Conservation (phyloP, 1,140 invertebrate genomes). For the Stenopsyche tienmushanensis region DNA sequence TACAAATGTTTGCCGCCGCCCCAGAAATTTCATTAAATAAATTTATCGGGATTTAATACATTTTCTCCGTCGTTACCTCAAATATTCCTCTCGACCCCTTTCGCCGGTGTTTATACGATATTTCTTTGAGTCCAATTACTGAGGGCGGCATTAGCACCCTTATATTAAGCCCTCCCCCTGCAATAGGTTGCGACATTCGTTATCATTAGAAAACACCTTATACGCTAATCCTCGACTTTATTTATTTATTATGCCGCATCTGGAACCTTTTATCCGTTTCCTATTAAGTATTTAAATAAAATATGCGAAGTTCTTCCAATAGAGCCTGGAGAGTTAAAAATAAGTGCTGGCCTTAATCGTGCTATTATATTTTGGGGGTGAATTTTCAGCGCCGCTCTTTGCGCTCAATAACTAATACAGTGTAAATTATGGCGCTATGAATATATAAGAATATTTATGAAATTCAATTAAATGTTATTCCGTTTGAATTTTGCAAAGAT, state of each 20-base stretch:
- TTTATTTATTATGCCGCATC: background rate
- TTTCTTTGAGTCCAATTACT: slow-evolving; percentile 25
- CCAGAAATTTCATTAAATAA: slow-evolving; percentile 24
- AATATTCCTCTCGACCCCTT: slow-evolving; percentile 4
- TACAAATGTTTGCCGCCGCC: slow-evolving; percentile 16
- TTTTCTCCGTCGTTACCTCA: slow-evolving; percentile 23
- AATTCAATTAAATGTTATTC: too few relatives aligned
- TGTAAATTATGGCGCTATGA: too few relatives aligned
- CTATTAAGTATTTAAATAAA: too few relatives aligned
- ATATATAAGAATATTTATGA: too few relatives aligned
- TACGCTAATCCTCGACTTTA: slow-evolving; percentile 1
- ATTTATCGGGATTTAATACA: slow-evolving; percentile 28
- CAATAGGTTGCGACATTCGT: slow-evolving; percentile 2
- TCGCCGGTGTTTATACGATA: slow-evolving; percentile 16
- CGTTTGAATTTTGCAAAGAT: too few relatives aligned
- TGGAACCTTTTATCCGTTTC: background rate
- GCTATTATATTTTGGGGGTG: too few relatives aligned
- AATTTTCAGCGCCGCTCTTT: too few relatives aligned
- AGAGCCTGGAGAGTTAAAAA: too few relatives aligned
- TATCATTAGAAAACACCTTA: slow-evolving; percentile 21
- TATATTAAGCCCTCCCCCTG: background rate
- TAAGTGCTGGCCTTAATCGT: too few relatives aligned
- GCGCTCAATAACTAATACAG: too few relatives aligned
- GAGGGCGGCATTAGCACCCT: slow-evolving; percentile 12
- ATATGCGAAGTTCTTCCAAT: too few relatives aligned